phyloP scores from a whole-genome alignment of 1,140 invertebrate species.

The Archivesica marissinica region DNA sequence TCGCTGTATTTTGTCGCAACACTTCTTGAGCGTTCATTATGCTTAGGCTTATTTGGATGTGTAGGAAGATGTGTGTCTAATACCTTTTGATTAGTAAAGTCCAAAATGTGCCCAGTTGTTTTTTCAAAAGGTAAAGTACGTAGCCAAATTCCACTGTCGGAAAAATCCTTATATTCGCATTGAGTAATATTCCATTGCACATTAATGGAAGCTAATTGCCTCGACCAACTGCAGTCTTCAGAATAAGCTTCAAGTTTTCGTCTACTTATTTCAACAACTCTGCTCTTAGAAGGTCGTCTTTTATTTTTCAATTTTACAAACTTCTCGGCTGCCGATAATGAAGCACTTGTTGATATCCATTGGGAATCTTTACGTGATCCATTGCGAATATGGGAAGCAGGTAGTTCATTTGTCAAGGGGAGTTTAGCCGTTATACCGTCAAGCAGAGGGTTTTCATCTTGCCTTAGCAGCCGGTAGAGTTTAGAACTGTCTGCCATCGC shows the following conservation, averaged over 20 bases:
- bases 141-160: neutral
- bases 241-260: neutral
- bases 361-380: neutral
- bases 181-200: too few species aligned
- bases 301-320: neutral
- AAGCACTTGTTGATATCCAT: neutral
- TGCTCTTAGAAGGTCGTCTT: neutral
- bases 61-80: neutral
- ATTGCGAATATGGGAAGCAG: neutral
- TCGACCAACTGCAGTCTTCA: neutral
- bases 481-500: neutral
- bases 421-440: neutral
- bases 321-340: neutral
- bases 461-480: neutral
- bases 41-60: neutral
- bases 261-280: neutral
- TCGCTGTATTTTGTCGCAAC: neutral
- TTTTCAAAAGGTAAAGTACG: neutral
- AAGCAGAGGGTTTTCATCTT: slow-evolving; percentile 2
- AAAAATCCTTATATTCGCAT: too few species aligned
- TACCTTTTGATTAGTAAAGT: neutral
- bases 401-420: neutral
- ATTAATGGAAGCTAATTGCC: too few species aligned
- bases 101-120: neutral
- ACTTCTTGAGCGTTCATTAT: neutral